phyloP scores from a whole-genome alignment of 2,113 vertebrate genomes.

The mouse (Mus musculus) region DNA sequence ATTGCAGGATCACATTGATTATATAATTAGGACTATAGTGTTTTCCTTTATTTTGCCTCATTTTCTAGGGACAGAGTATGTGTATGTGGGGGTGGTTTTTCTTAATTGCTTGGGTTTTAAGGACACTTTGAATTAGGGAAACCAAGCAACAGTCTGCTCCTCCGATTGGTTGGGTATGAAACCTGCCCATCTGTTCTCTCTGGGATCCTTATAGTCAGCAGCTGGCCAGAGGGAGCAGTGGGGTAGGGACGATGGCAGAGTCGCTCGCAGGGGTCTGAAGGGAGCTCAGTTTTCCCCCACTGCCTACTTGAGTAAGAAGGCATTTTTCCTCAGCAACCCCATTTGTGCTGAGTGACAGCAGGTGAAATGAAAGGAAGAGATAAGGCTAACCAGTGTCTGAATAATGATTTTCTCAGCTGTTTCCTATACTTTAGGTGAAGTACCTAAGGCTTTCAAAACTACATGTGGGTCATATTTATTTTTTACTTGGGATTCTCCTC shows the following conservation, averaged over 20 bases:
- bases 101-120: constrained; percentile 27
- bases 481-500: not conserved
- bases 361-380: not conserved
- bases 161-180: constrained; percentile 63
- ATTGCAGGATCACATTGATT: not conserved
- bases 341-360: not conserved
- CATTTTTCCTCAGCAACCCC: not conserved
- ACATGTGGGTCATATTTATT: constrained; percentile 6
- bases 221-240: constrained; percentile 70
- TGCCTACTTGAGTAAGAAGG: not conserved
- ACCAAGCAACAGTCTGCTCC: not conserved
- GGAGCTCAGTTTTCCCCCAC: constrained; percentile 42
- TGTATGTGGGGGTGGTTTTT: not conserved
- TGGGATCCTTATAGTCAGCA: constrained; percentile 50
- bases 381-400: not conserved
- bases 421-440: not conserved
- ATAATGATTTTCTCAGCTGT: not conserved
- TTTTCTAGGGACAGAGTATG: constrained; percentile 3
- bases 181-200: constrained; percentile 61
- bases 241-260: constrained; percentile 16
- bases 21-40: not conserved
- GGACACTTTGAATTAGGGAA: constrained; percentile 46
- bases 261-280: not conserved
- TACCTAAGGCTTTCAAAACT: not conserved
- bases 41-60: constrained; percentile 20